These are phyloP conservation scores for Sebastiscus tertius DNA, from an alignment of 2,797 vertebrate species.

Conservation along the genomic window DNA sequence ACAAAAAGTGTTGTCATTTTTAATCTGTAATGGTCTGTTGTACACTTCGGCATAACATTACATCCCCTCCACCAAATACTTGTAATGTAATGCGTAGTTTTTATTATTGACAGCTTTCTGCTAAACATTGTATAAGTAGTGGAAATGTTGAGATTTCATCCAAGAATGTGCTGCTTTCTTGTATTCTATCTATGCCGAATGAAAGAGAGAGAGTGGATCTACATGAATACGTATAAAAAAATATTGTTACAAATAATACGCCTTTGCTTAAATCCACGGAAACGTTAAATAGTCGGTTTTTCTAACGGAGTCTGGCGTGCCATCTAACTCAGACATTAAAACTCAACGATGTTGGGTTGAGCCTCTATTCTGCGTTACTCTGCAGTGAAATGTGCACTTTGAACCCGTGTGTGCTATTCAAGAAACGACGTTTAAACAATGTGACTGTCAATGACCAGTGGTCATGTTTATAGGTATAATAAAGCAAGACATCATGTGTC, in stretches of 20 bases:
- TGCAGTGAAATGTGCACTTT: background rate
- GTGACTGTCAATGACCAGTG: too few species aligned
- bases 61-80: background rate
- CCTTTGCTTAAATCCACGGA: fast-evolving
- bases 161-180: fast-evolving
- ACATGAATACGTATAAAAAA: fast-evolving
- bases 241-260: fast-evolving
- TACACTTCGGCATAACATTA: background rate
- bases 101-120: background rate
- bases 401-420: background rate
- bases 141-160: background rate
- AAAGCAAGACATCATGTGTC: too few species aligned
- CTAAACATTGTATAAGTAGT: too few species aligned
- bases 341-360: too few species aligned
- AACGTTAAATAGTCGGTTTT: background rate
- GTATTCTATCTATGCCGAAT: background rate
- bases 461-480: fast-evolving
- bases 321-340: background rate
- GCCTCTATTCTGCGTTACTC: background rate
- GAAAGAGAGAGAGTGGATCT: fast-evolving
- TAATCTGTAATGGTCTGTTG: background rate
- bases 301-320: background rate
- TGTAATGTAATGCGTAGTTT: background rate
- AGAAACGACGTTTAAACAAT: background rate
- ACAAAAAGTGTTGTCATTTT: fast-evolving